Evolutionary conservation across 2,888 invertebrate genomes (phyloP).

Genomic region (Epistrophe eligans): DNA sequence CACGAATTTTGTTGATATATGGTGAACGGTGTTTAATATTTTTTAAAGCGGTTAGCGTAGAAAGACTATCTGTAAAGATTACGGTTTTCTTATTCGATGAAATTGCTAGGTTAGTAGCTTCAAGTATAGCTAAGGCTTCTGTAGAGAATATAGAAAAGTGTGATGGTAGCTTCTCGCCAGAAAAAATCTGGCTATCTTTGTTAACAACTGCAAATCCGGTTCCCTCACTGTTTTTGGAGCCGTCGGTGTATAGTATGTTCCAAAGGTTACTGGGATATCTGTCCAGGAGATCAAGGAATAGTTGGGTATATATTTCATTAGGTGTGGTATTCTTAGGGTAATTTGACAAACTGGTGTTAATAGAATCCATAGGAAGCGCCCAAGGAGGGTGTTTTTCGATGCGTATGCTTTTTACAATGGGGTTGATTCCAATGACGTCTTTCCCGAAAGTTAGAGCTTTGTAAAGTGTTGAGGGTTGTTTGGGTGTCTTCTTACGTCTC

Average conservation of each 20-base stretch:
- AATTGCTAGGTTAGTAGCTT: too few species aligned
- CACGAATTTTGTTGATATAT: not conserved
- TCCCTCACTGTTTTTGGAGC: not conserved
- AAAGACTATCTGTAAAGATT: conserved; percentile 16
- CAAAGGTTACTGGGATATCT: not conserved
- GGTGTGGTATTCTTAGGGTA: not conserved
- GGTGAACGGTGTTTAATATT: too few species aligned
- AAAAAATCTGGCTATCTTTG: not conserved
- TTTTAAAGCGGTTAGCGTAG: not conserved
- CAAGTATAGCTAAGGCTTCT: not conserved
- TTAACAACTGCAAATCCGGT: not conserved
- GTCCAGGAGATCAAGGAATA: not conserved
- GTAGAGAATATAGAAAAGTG: not conserved
- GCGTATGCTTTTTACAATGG: not conserved
- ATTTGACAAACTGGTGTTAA: not conserved
- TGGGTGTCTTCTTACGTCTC: not conserved
- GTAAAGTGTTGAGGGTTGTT: not conserved
- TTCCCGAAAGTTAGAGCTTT: not conserved
- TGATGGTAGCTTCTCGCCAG: not conserved
- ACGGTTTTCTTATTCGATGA: not conserved
- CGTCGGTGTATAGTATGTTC: conserved; percentile 1
- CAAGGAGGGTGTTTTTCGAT: not conserved
- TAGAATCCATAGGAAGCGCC: not conserved
- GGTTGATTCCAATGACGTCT: not conserved
- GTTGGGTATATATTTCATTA: not conserved